A percentile compares a stretch with the other conserved stretches of the same genome.
Conservation (phyloP, 2,113 vertebrate genomes). For the Zosterops japonicus region DNA sequence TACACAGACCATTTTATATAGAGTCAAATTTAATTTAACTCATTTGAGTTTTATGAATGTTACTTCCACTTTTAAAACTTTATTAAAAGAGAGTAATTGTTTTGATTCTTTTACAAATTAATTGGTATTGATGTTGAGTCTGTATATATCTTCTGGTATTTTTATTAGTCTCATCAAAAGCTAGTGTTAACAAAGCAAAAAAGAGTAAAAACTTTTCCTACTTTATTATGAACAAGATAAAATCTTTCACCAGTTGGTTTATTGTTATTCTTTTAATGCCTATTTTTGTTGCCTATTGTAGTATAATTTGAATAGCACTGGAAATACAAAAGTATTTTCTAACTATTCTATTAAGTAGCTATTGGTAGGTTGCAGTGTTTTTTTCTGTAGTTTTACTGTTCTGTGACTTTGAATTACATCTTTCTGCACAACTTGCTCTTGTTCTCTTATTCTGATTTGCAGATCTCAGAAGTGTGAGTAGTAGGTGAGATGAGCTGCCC, state of each 20-base stretch:
- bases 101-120: not conserved
- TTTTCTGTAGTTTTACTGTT: not conserved
- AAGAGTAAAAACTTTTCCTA: not conserved
- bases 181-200: not conserved
- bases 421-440: not conserved
- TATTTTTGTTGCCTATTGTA: not conserved
- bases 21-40: not conserved
- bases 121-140: not conserved
- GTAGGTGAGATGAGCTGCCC: not conserved
- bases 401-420: not conserved
- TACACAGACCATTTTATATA: not conserved
- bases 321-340: not conserved
- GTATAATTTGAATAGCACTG: not conserved
- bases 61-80: not conserved
- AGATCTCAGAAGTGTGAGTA: not conserved
- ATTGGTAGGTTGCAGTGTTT: not conserved
- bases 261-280: not conserved
- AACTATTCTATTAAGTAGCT: not conserved
- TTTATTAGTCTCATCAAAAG: not conserved
- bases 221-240: not conserved
- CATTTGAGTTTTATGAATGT: not conserved
- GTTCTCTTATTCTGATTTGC: not conserved
- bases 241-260: not conserved
- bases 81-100: not conserved
- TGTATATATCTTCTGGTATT: not conserved